Percentiles rank a stretch among this genome's conserved stretches.
Evolutionary conservation across 2,113 vertebrate species (phyloP).

Genomic region (Petrocephalus zakoni): DNA sequence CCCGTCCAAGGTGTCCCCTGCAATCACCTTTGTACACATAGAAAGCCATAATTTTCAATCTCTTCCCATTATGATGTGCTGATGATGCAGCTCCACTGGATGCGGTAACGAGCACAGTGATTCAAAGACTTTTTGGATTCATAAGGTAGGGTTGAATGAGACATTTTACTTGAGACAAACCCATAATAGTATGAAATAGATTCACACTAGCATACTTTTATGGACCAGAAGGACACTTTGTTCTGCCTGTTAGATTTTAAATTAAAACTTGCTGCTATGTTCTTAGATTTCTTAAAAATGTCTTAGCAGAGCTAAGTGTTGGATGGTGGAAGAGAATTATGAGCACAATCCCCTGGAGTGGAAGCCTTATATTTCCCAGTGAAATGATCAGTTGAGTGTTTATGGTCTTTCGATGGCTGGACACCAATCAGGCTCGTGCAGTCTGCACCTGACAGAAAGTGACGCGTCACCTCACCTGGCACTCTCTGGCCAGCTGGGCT

Average conservation of each 20-base stretch:
- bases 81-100: not conserved
- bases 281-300: not conserved
- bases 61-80: not conserved
- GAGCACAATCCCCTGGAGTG: not conserved
- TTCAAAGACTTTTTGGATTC: not conserved
- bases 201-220: not conserved
- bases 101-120: not conserved
- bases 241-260: not conserved
- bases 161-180: not conserved
- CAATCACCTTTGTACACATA: not conserved
- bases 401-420: not conserved
- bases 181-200: not conserved
- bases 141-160: not conserved
- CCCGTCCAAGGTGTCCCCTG: not conserved
- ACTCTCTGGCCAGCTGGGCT: not conserved
- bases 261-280: not conserved
- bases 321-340: not conserved
- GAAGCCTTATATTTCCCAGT: not conserved
- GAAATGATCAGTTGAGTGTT: not conserved
- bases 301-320: not conserved
- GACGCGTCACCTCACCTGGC: not conserved
- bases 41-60: not conserved
- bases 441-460: not conserved
- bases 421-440: not conserved
- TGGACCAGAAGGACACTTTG: not conserved